Base-by-base conservation (phyloP, 1,140 invertebrate genomes). In the Eciton burchellii region DNA sequence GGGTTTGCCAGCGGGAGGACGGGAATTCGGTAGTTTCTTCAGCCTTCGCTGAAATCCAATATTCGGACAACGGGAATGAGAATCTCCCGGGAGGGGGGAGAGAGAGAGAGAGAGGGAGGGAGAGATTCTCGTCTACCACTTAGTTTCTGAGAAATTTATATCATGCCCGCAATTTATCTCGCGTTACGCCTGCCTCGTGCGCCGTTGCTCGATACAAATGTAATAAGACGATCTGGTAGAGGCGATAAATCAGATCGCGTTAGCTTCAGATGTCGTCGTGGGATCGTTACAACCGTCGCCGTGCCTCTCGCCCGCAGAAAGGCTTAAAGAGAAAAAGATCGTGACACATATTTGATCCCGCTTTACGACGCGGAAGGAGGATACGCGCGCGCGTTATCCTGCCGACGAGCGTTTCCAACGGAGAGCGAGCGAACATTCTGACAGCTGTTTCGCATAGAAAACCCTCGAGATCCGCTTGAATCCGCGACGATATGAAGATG, bases 101-200 rank as follows among this genome's bases (percentile, higher is more conserved):
- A 35, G 35, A 35, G 6, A 35, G 35, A 35, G 35, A 35, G 35
- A 35, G 35, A 35, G 35, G 6, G 35, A 35, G 6, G 6, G n/a
- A 29, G 72, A 83, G 54, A 81, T 86, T 57, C 47, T 62, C 62
- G 60, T 83, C 84, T 83, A 79, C 84, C 66, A 70, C 73, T 86
- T 83, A 83, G 84, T 86, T 35, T 85, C 71, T 76, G 63, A 85
- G 66, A 86, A 86, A 87, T 86, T 86, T 86, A 86, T 87, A 79
- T 79, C 72, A 59, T 21, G 12, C 68, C 35, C 41, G 24, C 85
- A 73, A 86, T 87, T 82, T 70, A 77, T 86, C 73, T 86, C 59
- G 66, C 62, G 59, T 86, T 85, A 72, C 66, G 24, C 47, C 45
- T 29, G 35, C 19, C 35, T 52, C 71, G 11, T 24, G 19, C 59